A percentile compares a stretch with the other conserved stretches of the same genome.
Conservation (phyloP, 2,888 invertebrate genomes). For the Eupelmus urozonus region DNA sequence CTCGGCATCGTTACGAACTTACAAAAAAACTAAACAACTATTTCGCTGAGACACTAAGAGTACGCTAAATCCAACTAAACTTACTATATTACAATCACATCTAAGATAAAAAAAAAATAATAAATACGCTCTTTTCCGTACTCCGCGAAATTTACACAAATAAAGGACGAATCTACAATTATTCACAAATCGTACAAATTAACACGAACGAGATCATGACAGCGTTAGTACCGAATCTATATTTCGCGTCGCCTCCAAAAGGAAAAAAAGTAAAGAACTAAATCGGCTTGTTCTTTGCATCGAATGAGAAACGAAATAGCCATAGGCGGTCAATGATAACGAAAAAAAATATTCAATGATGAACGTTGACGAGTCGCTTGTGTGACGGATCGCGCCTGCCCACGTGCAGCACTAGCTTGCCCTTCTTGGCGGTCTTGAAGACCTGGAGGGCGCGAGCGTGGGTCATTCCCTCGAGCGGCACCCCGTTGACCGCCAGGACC, state of each 20-base stretch:
- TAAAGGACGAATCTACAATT: constrained; percentile 1
- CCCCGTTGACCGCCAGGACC: constrained; percentile 81
- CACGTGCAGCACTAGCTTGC: constrained; percentile 80
- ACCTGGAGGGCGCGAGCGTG: constrained; percentile 81
- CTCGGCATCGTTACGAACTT: constrained; percentile 13
- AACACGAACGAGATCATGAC: constrained; percentile 41
- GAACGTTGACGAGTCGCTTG: constrained; percentile 68
- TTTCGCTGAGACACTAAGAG: constrained; percentile 12
- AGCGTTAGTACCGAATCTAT: constrained; percentile 65
- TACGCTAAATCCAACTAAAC: constrained; percentile 1
- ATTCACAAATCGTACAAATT: constrained; percentile 20
- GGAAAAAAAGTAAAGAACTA: no score
- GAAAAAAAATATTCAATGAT: not conserved
- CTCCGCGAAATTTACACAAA: not conserved
- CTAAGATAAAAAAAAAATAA: constrained; percentile 1
- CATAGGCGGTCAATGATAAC: not conserved
- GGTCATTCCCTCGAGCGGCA: constrained; percentile 79
- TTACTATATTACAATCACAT: constrained; percentile 1
- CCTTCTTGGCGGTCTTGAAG: constrained; percentile 81
- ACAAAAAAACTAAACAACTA: constrained; percentile 20
- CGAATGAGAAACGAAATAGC: no score
- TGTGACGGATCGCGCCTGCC: constrained; percentile 77
- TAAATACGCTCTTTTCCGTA: constrained; percentile 7
- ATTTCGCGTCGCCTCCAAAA: no score
- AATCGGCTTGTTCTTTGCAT: no score